A percentile compares a stretch with the other conserved stretches of the same genome.
These are phyloP conservation scores for Strigamia transsilvanica DNA, from an alignment of 2,888 invertebrate species.

Conservation along the genomic window DNA sequence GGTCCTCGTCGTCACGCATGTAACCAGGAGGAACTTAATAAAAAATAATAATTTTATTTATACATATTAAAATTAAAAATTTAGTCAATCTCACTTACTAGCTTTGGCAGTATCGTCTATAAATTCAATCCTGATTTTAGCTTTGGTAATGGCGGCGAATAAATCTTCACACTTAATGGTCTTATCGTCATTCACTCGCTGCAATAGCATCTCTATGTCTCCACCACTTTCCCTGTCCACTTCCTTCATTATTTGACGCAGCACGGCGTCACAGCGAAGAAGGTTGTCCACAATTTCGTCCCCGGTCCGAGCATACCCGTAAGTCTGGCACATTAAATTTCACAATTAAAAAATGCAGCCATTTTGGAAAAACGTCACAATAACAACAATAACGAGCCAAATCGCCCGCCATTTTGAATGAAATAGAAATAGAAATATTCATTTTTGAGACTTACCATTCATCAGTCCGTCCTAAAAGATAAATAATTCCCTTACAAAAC, in stretches of 20 bases:
- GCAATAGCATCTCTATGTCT: not conserved
- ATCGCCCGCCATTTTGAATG: no score
- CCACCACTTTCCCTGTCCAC: not conserved
- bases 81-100: not conserved
- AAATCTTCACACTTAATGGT: not conserved
- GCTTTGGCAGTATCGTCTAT: not conserved
- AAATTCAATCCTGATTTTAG: constrained; percentile 26
- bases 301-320: constrained; percentile 7
- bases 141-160: not conserved
- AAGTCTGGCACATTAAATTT: not conserved
- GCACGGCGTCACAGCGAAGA: constrained; percentile 12
- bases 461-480: constrained; percentile 28
- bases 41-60: no score
- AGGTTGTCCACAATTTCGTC: constrained; percentile 42
- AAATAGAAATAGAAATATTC: no score
- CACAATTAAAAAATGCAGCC: no score
- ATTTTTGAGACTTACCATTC: not conserved
- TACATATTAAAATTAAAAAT: constrained; percentile 4
- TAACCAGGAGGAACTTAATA: not conserved
- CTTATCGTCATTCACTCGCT: not conserved
- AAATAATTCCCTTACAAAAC: not conserved
- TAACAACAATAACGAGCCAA: no score
- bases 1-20: constrained; percentile 12
- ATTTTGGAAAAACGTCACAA: no score
- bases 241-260: constrained; percentile 14